These are phyloP conservation scores for Pygoscelis adeliae DNA, from an alignment of 2,113 vertebrate species.

Conservation along the genomic window DNA sequence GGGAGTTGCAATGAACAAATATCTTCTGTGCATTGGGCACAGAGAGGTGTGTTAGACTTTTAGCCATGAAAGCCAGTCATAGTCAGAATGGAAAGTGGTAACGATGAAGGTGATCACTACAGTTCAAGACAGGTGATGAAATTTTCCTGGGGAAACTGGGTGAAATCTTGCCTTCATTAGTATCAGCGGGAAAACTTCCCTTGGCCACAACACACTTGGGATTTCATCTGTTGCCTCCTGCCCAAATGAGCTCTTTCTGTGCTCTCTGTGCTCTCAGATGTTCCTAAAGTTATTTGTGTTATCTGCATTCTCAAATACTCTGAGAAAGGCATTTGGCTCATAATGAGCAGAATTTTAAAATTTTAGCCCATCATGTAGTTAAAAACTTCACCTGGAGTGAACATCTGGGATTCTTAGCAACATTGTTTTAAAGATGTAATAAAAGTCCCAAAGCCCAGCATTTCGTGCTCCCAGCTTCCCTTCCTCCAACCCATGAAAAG, in stretches of 20 bases:
- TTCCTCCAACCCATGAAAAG: background rate
- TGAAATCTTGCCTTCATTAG: background rate
- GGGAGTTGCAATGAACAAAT: background rate
- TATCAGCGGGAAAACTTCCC: background rate
- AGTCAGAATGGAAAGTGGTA: background rate
- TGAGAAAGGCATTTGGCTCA: background rate
- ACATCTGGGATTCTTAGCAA: conserved; percentile 25
- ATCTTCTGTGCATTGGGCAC: background rate
- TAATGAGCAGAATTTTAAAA: background rate
- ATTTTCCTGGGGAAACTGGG: background rate
- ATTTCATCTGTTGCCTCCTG: background rate
- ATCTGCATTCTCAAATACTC: background rate
- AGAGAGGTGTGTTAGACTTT: rapidly evolving
- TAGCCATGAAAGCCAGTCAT: background rate
- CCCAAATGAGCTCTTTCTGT: background rate
- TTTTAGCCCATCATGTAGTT: conserved; percentile 2
- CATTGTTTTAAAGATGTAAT: conserved; percentile 3
- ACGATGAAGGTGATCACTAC: background rate
- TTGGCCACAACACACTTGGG: background rate
- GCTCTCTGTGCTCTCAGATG: background rate
- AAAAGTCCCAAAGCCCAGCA: background rate
- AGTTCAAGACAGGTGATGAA: background rate
- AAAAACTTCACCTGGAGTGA: conserved; percentile 36
- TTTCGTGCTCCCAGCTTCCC: background rate
- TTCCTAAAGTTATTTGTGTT: background rate